Conservation (phyloP, 1,140 invertebrate species). For the Vanessa atalanta region DNA sequence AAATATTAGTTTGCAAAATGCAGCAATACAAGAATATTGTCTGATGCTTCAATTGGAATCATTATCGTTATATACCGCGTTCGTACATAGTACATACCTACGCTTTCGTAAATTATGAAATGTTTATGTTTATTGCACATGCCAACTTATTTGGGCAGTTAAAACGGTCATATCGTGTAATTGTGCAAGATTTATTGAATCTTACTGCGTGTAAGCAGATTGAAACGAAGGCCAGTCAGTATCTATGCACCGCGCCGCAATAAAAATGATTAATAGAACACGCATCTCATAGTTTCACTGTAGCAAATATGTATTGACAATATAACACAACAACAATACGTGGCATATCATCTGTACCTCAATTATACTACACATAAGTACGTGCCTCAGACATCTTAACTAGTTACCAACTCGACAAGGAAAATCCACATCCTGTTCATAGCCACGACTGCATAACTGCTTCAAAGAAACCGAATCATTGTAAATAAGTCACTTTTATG, state of each 20-base stretch:
- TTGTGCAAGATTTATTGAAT: constrained; percentile 44
- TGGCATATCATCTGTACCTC: constrained; percentile 35
- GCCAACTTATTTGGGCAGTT: constrained; percentile 45
- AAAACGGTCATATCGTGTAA: constrained; percentile 39
- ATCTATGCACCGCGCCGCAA: constrained; percentile 35
- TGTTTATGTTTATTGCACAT: constrained; percentile 41
- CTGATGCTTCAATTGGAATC: constrained; percentile 22
- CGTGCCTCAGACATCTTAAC: constrained; percentile 40
- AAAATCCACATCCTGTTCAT: constrained; percentile 70
- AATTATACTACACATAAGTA: constrained; percentile 27
- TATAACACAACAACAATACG: constrained; percentile 4
- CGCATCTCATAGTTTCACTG: constrained; percentile 37
- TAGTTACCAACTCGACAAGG: constrained; percentile 50
- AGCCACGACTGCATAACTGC: constrained; percentile 53
- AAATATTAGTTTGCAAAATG: constrained; percentile 11
- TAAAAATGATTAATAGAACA: constrained; percentile 38
- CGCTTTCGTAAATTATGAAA: constrained; percentile 36
- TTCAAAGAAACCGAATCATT: constrained; percentile 45
- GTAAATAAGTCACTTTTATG: constrained; percentile 24
- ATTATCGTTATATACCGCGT: constrained; percentile 20
- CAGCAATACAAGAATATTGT: constrained; percentile 3
- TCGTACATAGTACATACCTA: constrained; percentile 22
- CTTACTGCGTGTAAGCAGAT: constrained; percentile 36
- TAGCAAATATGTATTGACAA: constrained; percentile 1
- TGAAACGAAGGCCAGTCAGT: constrained; percentile 42